A percentile compares a stretch with the other conserved stretches of the same genome.
Evolutionary conservation across 1,140 invertebrate genomes (phyloP).

Genomic region (Anthonomus grandis): DNA sequence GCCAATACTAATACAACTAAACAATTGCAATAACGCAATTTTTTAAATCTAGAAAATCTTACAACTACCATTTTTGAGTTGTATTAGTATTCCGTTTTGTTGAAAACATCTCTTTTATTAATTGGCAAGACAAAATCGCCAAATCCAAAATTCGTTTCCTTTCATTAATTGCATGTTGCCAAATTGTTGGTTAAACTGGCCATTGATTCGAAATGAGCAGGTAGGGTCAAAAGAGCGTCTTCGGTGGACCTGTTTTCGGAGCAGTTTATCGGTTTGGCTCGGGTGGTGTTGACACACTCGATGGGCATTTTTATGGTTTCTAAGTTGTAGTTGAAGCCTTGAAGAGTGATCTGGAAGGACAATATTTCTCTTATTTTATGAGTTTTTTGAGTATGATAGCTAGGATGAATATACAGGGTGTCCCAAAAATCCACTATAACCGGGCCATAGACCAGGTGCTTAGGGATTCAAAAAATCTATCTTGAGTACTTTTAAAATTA

Average conservation of each 20-base stretch:
- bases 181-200: constrained; percentile 26
- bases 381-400: background rate
- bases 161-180: constrained; percentile 35
- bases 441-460: too few relatives aligned
- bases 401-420: too few relatives aligned
- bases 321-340: constrained; percentile 79
- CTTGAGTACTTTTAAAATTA: too few relatives aligned
- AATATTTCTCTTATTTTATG: too few relatives aligned
- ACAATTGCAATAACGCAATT: background rate
- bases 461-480: too few relatives aligned
- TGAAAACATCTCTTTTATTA: background rate
- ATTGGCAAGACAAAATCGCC: background rate
- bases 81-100: background rate
- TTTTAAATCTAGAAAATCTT: background rate
- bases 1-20: too few relatives aligned
- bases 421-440: too few relatives aligned
- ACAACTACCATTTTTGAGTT: background rate
- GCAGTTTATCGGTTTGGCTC: constrained; percentile 68
- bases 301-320: constrained; percentile 78
- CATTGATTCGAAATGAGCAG: constrained; percentile 65
- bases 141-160: background rate
- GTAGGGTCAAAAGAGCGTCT: constrained; percentile 66
- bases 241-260: constrained; percentile 58
- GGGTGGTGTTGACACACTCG: constrained; percentile 81
- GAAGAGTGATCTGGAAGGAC: constrained; percentile 58